phyloP scores from a whole-genome alignment of 2,797 vertebrate genomes.

The Leuciscus waleckii region DNA sequence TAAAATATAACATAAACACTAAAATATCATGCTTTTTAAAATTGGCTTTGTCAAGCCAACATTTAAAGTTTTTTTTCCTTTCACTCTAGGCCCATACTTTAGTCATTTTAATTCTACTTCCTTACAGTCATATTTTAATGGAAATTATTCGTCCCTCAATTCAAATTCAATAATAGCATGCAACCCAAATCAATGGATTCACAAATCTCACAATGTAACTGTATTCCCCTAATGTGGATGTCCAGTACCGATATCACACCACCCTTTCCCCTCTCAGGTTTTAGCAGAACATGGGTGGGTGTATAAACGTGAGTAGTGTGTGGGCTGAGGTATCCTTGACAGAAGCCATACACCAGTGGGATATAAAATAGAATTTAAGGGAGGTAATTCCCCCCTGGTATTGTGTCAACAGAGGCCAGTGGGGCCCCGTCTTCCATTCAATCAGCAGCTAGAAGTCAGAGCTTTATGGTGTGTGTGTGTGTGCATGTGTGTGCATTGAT shows the following conservation, averaged over 20 bases:
- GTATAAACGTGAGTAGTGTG: constrained; percentile 36
- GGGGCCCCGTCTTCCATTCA: constrained; percentile 57
- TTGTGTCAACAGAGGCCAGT: constrained; percentile 59
- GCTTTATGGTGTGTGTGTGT: constrained; percentile 28
- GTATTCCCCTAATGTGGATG: background rate
- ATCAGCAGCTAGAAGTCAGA: constrained; percentile 51
- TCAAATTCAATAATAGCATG: background rate
- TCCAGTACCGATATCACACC: background rate
- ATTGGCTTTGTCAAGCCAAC: background rate
- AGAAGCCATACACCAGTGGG: constrained; percentile 60
- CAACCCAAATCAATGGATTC: background rate
- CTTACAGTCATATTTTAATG: background rate
- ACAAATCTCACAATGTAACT: background rate
- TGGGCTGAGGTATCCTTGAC: constrained; percentile 55
- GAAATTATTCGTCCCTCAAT: background rate
- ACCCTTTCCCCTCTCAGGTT: background rate
- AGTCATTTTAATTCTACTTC: background rate
- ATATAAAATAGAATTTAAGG: constrained; percentile 64
- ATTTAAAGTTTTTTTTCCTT: background rate
- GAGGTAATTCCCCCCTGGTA: constrained; percentile 57
- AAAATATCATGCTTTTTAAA: too few species aligned
- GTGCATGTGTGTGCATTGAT: constrained; percentile 14
- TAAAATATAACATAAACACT: too few species aligned
- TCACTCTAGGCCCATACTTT: too few species aligned
- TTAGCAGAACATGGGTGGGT: constrained; percentile 23